Conservation (phyloP, 1,140 invertebrate genomes). For the Drosophila sturtevanti region DNA sequence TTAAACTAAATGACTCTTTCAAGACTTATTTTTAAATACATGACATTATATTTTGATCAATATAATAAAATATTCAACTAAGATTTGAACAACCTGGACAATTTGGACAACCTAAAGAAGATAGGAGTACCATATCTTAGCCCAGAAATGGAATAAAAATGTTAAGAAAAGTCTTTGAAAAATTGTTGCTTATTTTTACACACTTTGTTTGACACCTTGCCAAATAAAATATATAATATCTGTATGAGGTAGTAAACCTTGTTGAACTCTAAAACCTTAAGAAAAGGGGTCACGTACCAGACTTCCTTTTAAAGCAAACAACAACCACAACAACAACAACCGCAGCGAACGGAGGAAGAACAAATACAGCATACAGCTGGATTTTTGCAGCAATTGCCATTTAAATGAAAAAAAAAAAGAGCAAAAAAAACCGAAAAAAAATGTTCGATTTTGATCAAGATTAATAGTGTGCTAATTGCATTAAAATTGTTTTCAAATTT, state of each 20-base stretch:
- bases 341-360: background rate
- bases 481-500: conserved; percentile 44
- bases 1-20: background rate
- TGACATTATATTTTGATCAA: too few relatives aligned
- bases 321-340: background rate
- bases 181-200: too few relatives aligned
- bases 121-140: too few relatives aligned
- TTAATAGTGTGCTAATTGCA: conserved; percentile 72
- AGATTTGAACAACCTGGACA: too few relatives aligned
- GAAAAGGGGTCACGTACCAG: background rate
- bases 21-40: too few relatives aligned
- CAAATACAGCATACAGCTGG: conserved; percentile 9
- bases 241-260: background rate
- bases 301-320: background rate
- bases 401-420: background rate
- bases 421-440: background rate
- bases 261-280: conserved; percentile 1
- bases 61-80: too few relatives aligned
- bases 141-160: too few relatives aligned
- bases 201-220: background rate
- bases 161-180: too few relatives aligned
- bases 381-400: conserved; percentile 1
- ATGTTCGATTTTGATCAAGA: conserved; percentile 56
- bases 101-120: too few relatives aligned
- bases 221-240: background rate